A percentile compares a stretch with the other conserved stretches of the same genome.
Evolutionary conservation across 2,797 vertebrate genomes (phyloP).

Genomic region (Cirrhinus molitorella): DNA sequence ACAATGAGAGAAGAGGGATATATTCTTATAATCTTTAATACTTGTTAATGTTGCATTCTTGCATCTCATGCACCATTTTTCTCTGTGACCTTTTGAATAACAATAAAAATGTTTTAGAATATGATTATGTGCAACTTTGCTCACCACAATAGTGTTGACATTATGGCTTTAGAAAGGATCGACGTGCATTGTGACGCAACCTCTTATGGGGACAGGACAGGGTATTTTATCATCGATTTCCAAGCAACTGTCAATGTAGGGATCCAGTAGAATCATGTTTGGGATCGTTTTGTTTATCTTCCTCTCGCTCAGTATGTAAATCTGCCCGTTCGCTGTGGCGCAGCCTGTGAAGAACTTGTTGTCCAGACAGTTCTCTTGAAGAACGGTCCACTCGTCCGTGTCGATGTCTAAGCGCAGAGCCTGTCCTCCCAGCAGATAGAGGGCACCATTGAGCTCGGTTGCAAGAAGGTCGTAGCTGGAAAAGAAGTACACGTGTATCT

Average conservation of each 20-base stretch:
- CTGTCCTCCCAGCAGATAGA: conserved; percentile 88
- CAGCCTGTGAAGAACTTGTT: conserved; percentile 89
- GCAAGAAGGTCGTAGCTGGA: conserved; percentile 89
- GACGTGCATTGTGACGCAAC: conserved; percentile 75
- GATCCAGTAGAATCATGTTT: conserved; percentile 86
- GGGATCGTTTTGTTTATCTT: conserved; percentile 81
- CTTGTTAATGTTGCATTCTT: conserved; percentile 36
- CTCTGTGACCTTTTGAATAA: conserved; percentile 56
- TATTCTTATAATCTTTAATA: background rate
- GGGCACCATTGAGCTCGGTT: conserved; percentile 84
- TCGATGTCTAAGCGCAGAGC: conserved; percentile 84
- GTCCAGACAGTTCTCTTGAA: conserved; percentile 82
- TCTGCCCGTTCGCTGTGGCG: conserved; percentile 80
- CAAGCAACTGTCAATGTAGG: conserved; percentile 83
- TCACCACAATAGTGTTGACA: background rate
- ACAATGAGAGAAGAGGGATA: background rate
- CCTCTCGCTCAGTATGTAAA: conserved; percentile 86
- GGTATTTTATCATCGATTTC: conserved; percentile 81
- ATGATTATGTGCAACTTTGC: background rate
- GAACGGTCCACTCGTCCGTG: conserved; percentile 85
- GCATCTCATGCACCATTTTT: conserved; percentile 51
- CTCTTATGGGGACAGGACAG: conserved; percentile 85
- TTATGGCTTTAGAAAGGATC: conserved; percentile 34
- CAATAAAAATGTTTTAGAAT: conserved; percentile 65
- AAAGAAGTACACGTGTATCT: background rate